Conservation (phyloP, 1,140 invertebrate species). For the Pseudomyrmex dendroicus region DNA sequence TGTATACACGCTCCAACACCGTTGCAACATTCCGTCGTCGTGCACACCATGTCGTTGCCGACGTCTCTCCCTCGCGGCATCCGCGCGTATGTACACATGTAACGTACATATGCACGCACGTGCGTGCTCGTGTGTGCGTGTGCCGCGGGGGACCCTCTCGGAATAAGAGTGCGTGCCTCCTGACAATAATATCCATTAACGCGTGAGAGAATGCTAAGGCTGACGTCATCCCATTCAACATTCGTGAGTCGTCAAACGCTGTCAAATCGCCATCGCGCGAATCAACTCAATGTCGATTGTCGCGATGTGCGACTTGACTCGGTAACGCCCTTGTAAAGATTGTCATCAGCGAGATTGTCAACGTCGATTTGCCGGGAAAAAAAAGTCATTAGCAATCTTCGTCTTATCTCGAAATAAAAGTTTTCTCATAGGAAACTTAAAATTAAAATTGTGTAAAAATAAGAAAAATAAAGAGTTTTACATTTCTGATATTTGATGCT, state of each 20-base stretch:
- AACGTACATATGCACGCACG: conserved; percentile 32
- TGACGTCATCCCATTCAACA: conserved; percentile 80
- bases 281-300: conserved; percentile 11
- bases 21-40: conserved; percentile 52
- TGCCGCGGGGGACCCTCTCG: conserved; percentile 49
- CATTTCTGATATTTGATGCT: too few species aligned
- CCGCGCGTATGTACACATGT: conserved; percentile 6
- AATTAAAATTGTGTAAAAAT: not conserved
- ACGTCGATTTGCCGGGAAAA: not conserved
- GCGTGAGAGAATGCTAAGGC: conserved; percentile 80
- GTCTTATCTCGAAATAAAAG: not conserved
- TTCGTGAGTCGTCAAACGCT: conserved; percentile 63
- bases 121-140: not conserved
- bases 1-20: conserved; percentile 51
- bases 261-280: conserved; percentile 51
- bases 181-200: conserved; percentile 81
- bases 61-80: conserved; percentile 51
- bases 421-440: too few species aligned
- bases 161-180: conserved; percentile 79
- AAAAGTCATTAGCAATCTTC: not conserved
- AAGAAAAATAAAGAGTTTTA: not conserved
- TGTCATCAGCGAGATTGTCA: not conserved
- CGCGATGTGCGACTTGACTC: not conserved
- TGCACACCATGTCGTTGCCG: not conserved
- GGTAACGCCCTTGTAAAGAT: not conserved